Percentiles rank a stretch among this genome's conserved stretches.
Conservation (phyloP, 2,888 invertebrate genomes). For the Rutpela maculata region DNA sequence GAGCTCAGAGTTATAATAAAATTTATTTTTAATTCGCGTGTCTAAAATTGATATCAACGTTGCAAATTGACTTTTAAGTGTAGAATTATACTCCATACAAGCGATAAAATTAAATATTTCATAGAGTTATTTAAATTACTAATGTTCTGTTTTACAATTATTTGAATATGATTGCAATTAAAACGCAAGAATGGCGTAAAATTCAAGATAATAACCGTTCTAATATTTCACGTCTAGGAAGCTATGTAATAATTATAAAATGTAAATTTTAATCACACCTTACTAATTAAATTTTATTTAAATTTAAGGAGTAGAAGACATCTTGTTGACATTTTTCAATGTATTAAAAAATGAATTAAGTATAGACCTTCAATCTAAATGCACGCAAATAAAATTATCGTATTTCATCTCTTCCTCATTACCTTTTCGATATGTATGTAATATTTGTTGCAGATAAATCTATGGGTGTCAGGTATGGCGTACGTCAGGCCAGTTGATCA, state of each 20-base stretch:
- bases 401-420: too few relatives aligned
- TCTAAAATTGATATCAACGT: constrained; percentile 5
- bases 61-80: constrained; percentile 11
- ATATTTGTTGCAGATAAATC: too few relatives aligned
- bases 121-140: constrained; percentile 8
- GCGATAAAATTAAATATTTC: constrained; percentile 12
- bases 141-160: constrained; percentile 11
- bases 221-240: constrained; percentile 6
- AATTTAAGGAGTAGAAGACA: background rate
- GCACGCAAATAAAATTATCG: too few relatives aligned
- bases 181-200: constrained; percentile 10
- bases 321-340: too few relatives aligned
- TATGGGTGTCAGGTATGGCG: too few relatives aligned
- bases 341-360: too few relatives aligned
- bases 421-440: too few relatives aligned
- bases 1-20: background rate
- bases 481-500: too few relatives aligned
- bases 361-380: too few relatives aligned
- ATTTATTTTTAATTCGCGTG: constrained; percentile 11
- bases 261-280: background rate
- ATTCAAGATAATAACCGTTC: constrained; percentile 8
- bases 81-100: constrained; percentile 14
- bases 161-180: constrained; percentile 18
- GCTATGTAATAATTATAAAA: constrained; percentile 14
- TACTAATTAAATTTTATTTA: background rate